Base-by-base conservation (phyloP, 2,888 invertebrate species). In the Micoletzkya japonica region DNA sequence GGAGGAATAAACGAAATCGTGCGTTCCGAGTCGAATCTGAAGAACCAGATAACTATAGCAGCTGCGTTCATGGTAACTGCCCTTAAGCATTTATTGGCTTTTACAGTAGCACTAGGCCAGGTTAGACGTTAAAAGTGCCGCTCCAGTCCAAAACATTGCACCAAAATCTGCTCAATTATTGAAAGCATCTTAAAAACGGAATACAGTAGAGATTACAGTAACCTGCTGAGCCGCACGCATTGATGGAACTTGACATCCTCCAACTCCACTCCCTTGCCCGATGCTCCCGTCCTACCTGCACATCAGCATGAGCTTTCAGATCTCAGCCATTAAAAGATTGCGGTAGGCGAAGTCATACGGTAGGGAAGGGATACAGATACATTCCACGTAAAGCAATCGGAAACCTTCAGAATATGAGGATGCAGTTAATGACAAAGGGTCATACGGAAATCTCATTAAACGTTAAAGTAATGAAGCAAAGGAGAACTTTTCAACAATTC, bases 201-300 rank as follows among this genome's bases (percentile, higher is more conserved):
- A 14, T 44, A 54, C 26, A 54, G 7, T 54, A 24, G 24, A 54
- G 24, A 54, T 54, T 10, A 54, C 54, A 54, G 24, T 87, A 97
- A 97, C 74, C 97, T 89, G 0, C 96, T 96, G 75, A 98, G 87
- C 76, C 97, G 89, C 0, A 98, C 97, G 86, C 97, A 98, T 86
- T 97, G 97, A 86, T 98, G 97, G 86, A 97, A 97, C 86, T 98
- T 98, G 0, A 96, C 95, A 88, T 97, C 97, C 87, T 97, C 97
- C 73, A 98, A 87, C 86, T 97, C 97, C 0, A 97, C 97, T 28
- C 95, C 95, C 86, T 97, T 97, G 26, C 94, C 95, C 87, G 44
- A 6, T 3, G 52, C 66, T 20, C 37, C 66, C 52, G 37, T 66
- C 17, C 54, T 32, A n/a, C 66, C 66, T 66, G 66, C n/a, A 96